phyloP scores from a whole-genome alignment of 2,888 invertebrate species.

The Sarcophaga carnaria region DNA sequence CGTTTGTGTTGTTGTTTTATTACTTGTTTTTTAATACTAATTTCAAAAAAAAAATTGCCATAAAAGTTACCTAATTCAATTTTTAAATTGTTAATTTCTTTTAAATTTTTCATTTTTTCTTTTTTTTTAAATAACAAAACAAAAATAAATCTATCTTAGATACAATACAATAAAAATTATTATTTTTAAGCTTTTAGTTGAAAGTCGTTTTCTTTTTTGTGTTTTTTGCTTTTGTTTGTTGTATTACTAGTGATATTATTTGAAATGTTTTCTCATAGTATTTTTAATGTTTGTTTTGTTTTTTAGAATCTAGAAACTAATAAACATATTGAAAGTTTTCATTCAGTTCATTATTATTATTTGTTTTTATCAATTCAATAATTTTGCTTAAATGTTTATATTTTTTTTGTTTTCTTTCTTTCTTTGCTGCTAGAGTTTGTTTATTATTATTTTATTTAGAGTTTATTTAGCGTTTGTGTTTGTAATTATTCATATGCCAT shows the following conservation, averaged over 20 bases:
- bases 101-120: conserved; percentile 17
- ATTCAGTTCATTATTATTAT: conserved; percentile 10
- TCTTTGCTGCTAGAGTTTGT: conserved; percentile 28
- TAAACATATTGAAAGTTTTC: conserved; percentile 57
- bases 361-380: conserved; percentile 57
- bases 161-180: conserved; percentile 55
- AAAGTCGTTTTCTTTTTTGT: conserved; percentile 21
- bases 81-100: conserved; percentile 19
- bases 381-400: conserved; percentile 19
- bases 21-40: conserved; percentile 15
- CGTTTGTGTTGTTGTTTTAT: neutral
- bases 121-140: conserved; percentile 47
- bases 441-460: conserved; percentile 38
- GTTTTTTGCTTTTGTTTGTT: conserved; percentile 36
- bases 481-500: conserved; percentile 14
- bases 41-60: conserved; percentile 9
- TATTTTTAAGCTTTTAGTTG: conserved; percentile 54
- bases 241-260: conserved; percentile 54
- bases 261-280: conserved; percentile 6
- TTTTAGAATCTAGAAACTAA: conserved; percentile 53
- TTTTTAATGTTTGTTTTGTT: neutral
- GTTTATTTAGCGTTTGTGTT: conserved; percentile 17
- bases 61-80: neutral
- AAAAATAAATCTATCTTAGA: conserved; percentile 23
- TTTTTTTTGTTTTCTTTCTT: conserved; percentile 22